Evolutionary conservation across 2,797 vertebrate species (phyloP).

Genomic region (Rhynchotus rufescens): DNA sequence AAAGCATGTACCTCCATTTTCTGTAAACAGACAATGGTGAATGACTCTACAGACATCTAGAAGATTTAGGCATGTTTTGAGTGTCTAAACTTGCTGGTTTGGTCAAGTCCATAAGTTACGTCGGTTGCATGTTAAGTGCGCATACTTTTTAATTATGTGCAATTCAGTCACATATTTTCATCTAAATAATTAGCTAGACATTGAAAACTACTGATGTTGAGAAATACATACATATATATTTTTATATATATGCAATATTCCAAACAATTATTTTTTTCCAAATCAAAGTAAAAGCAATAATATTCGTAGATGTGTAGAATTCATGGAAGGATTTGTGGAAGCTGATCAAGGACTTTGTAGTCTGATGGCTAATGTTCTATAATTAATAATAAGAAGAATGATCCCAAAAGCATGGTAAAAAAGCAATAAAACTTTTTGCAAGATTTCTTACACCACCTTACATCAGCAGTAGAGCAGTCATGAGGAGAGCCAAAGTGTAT

Average conservation of each 20-base stretch:
- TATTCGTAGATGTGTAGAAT: neutral
- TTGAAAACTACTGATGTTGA: neutral
- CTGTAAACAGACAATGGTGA: neutral
- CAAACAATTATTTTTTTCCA: neutral
- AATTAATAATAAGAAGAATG: neutral
- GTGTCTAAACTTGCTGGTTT: neutral
- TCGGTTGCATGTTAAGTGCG: no score
- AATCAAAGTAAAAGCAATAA: neutral
- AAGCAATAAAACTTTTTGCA: neutral
- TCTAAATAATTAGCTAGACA: neutral
- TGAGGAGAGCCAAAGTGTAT: neutral
- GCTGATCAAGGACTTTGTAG: no score
- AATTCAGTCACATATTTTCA: neutral
- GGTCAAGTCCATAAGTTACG: neutral
- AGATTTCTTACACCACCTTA: neutral
- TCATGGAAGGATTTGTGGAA: neutral
- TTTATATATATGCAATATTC: neutral
- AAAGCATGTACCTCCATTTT: neutral
- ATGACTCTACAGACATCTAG: neutral
- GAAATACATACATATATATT: neutral
- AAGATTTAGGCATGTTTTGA: neutral
- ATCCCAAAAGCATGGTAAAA: neutral
- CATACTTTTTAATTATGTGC: neutral
- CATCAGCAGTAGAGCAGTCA: neutral
- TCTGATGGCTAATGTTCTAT: neutral